Evolutionary conservation across 2,113 vertebrate genomes (phyloP).

Genomic region (Pseudopodoces humilis): DNA sequence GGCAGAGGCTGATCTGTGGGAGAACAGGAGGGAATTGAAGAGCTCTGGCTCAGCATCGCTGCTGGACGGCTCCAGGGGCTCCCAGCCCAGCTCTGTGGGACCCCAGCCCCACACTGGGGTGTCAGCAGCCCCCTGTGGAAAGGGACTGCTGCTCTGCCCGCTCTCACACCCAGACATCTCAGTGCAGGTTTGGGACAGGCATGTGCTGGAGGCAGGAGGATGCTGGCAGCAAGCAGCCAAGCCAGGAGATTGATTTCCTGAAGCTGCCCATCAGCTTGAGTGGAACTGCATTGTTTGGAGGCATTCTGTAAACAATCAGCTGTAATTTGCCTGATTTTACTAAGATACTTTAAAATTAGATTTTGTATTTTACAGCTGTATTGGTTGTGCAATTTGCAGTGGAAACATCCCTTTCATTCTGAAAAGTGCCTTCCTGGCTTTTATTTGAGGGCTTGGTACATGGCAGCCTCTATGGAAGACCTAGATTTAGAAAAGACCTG

Average conservation of each 20-base stretch:
- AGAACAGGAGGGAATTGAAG: rapidly evolving
- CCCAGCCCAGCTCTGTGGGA: background rate
- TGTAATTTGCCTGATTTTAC: background rate
- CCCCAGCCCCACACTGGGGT: rapidly evolving
- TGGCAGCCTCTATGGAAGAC: background rate
- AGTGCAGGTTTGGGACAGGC: rapidly evolving
- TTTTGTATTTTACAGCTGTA: background rate
- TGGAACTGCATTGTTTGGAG: background rate
- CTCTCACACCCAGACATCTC: background rate
- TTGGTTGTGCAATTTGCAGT: background rate
- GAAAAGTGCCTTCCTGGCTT: background rate
- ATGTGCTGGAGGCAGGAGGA: background rate
- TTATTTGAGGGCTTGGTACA: background rate
- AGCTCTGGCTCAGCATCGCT: background rate
- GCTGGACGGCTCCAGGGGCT: background rate
- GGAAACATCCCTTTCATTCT: background rate
- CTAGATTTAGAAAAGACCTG: background rate
- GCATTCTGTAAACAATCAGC: background rate
- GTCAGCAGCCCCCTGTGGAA: background rate
- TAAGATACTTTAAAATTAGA: background rate
- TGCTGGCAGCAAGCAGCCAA: background rate
- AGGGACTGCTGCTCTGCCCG: background rate
- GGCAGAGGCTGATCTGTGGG: background rate
- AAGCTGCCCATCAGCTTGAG: background rate
- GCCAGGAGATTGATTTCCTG: background rate